These are phyloP conservation scores for Sturnus vulgaris DNA, from an alignment of 2,113 vertebrate genomes.

Conservation along the genomic window DNA sequence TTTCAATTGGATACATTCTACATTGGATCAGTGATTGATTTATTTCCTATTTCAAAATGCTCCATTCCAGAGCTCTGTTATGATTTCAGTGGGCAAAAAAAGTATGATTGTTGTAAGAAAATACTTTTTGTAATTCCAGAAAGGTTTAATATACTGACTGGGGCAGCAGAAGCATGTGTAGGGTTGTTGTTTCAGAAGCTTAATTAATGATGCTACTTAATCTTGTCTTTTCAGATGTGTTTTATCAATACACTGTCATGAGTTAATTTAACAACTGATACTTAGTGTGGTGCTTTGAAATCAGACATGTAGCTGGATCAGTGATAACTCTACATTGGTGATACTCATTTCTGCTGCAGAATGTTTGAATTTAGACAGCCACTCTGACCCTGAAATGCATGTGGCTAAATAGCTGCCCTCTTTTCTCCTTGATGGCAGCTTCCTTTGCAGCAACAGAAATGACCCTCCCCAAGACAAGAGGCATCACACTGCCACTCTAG, in stretches of 20 bases:
- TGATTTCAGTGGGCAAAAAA: neutral
- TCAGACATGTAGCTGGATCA: neutral
- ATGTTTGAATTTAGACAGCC: neutral
- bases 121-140: neutral
- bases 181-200: neutral
- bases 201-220: neutral
- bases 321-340: neutral
- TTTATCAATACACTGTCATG: neutral
- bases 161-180: neutral
- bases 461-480: neutral
- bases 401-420: neutral
- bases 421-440: neutral
- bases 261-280: conserved; percentile 1
- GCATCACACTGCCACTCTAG: neutral
- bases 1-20: neutral
- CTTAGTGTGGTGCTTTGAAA: neutral
- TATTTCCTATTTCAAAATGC: conserved; percentile 7
- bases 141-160: neutral
- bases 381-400: neutral
- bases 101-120: neutral
- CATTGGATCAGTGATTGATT: neutral
- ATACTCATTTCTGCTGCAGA: neutral
- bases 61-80: neutral
- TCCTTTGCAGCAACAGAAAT: neutral
- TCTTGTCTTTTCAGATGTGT: neutral